Evolutionary conservation across 2,113 vertebrate species (phyloP).

Genomic region (Oostethus manadensis): DNA sequence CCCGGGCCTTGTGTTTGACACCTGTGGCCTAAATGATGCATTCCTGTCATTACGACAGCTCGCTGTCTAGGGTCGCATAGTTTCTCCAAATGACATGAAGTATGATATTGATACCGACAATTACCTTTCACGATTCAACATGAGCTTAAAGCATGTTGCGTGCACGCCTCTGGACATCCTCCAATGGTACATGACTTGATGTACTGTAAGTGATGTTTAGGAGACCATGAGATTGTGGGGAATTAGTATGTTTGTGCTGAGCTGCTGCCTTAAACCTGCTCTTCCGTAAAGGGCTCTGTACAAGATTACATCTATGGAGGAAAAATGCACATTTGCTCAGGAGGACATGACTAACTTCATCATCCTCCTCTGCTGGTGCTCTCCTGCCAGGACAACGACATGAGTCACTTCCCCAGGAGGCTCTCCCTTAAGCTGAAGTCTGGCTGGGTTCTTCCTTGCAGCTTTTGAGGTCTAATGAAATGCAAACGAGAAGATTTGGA

Average conservation of each 20-base stretch:
- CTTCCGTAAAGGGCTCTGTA: neutral
- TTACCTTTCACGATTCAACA: too few species aligned
- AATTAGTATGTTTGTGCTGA: constrained; percentile 12
- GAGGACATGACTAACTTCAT: constrained; percentile 16
- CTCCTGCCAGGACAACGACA: constrained; percentile 10
- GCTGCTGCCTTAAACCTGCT: constrained; percentile 6
- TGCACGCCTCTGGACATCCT: too few species aligned
- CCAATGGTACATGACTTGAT: too few species aligned
- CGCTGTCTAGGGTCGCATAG: too few species aligned
- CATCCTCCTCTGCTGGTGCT: constrained; percentile 22
- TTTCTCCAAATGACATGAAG: too few species aligned
- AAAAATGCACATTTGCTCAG: constrained; percentile 9
- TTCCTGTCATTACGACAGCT: too few species aligned
- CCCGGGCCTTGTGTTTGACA: too few species aligned
- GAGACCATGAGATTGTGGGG: constrained; percentile 4
- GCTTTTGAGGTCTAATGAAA: constrained; percentile 43
- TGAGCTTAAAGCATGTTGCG: too few species aligned
- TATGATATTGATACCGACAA: too few species aligned
- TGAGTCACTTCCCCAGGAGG: constrained; percentile 35
- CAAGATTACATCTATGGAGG: constrained; percentile 8
- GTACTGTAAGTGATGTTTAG: too few species aligned
- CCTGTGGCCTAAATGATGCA: too few species aligned
- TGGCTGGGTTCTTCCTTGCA: constrained; percentile 28
- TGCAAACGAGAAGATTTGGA: constrained; percentile 39
- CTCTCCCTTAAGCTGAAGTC: constrained; percentile 16